Base-by-base conservation (phyloP, 2,888 invertebrate species). In the Chydorus sphaericus region DNA sequence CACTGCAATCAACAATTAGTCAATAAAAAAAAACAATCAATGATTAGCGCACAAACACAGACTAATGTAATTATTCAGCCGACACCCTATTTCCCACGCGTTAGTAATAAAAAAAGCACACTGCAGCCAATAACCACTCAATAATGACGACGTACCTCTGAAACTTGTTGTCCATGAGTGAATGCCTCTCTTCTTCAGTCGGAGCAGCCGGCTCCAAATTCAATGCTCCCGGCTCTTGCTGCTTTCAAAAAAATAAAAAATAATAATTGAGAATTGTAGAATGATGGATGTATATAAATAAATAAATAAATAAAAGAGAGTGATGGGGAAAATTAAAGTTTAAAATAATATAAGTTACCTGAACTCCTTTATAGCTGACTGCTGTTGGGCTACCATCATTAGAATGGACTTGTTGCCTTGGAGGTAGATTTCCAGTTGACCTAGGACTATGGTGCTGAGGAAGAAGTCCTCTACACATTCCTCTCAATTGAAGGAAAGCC, bases 1-100 rank as follows among this genome's bases (percentile, higher is more conserved):
- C 83, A 65, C 78, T 78, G 72, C 79, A 80, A 62, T 29, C n/a
- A 1, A 52, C 23, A 16, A 52, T 33, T 14, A 20, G 11, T 11
- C 5, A 30, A 52, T 16, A 49, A 28, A 39, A 37, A 38, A 48
- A 26, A 28, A 54, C 54, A 52, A 29, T 18, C 48, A 23, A 26
- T 54, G 30, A 54, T 23, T 2, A 18, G n/a, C n/a, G n/a, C n/a
- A n/a, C n/a, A n/a, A n/a, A n/a, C n/a, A n/a, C n/a, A n/a, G n/a
- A n/a, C n/a, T n/a, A n/a, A n/a, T n/a, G n/a, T n/a, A n/a, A n/a
- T n/a, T n/a, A n/a, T n/a, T n/a, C n/a, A n/a, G n/a, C n/a, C n/a
- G n/a, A n/a, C n/a, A n/a, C n/a, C n/a, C n/a, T n/a, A n/a, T n/a
- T n/a, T n/a, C n/a, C n/a, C n/a, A n/a, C n/a, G n/a, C n/a, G n/a